These are phyloP conservation scores for Alauda arvensis DNA, from an alignment of 2,797 vertebrate genomes.

Conservation along the genomic window DNA sequence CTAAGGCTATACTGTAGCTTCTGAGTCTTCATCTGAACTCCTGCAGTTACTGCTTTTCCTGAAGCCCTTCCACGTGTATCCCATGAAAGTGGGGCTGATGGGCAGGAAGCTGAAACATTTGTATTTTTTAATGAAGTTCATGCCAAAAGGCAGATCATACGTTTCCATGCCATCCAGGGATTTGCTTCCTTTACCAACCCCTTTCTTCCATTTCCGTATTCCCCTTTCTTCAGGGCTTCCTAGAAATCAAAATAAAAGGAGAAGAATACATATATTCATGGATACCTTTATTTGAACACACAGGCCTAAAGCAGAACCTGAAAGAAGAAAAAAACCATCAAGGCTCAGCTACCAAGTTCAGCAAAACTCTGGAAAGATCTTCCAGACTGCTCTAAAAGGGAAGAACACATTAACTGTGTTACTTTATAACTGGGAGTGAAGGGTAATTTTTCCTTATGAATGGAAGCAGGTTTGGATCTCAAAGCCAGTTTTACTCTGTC, in stretches of 20 bases:
- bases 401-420: not conserved
- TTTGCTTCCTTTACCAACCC: slow-evolving; percentile 74
- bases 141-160: slow-evolving; percentile 92
- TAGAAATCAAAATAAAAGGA: slow-evolving; percentile 21
- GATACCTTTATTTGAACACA: not conserved
- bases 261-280: accelerated
- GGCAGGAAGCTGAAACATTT: slow-evolving; percentile 88
- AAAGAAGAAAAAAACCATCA: not conserved
- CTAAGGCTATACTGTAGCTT: slow-evolving; percentile 77
- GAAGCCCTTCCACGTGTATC: slow-evolving; percentile 83
- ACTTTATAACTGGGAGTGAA: not conserved
- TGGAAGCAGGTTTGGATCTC: not conserved
- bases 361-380: not conserved
- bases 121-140: slow-evolving; percentile 87
- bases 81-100: slow-evolving; percentile 90
- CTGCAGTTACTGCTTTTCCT: slow-evolving; percentile 68
- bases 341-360: not conserved
- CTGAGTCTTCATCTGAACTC: slow-evolving; percentile 68
- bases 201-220: slow-evolving; percentile 89
- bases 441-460: not conserved
- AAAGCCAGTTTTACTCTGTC: not conserved
- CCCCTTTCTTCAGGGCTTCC: slow-evolving; percentile 91
- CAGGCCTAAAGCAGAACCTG: not conserved
- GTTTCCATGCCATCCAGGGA: slow-evolving; percentile 88
- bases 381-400: not conserved